phyloP scores from a whole-genome alignment of 1,140 invertebrate genomes.

The Drosophila pseudoananassae region DNA sequence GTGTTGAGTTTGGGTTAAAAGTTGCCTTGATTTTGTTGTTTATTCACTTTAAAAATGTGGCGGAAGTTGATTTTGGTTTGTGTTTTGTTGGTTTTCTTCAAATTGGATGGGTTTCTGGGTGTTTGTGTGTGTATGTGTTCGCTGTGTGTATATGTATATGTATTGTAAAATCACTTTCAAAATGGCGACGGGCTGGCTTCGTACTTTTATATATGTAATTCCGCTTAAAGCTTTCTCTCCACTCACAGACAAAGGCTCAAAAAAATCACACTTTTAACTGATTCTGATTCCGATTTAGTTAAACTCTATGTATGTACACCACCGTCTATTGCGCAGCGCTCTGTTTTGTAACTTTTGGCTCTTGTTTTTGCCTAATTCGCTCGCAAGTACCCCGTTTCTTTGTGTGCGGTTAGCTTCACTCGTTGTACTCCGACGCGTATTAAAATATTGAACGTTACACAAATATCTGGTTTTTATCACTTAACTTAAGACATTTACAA shows the following conservation, averaged over 20 bases:
- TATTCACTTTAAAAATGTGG: slow-evolving; percentile 55
- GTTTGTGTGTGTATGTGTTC: slow-evolving; percentile 34
- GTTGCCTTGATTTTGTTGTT: slow-evolving; percentile 60
- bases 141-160: slow-evolving; percentile 44
- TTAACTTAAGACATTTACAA: slow-evolving; percentile 80
- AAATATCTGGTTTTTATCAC: slow-evolving; percentile 79
- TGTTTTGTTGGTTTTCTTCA: slow-evolving; percentile 41
- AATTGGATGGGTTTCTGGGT: slow-evolving; percentile 41
- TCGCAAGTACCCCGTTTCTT: slow-evolving; percentile 67
- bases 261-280: slow-evolving; percentile 81
- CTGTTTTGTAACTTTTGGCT: slow-evolving; percentile 39
- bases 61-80: slow-evolving; percentile 45
- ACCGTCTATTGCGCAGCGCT: slow-evolving; percentile 67
- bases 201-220: slow-evolving; percentile 76
- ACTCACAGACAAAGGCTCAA: slow-evolving; percentile 78
- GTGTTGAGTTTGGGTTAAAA: slow-evolving; percentile 59
- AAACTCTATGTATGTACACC: slow-evolving; percentile 66
- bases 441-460: slow-evolving; percentile 80
- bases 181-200: slow-evolving; percentile 76
- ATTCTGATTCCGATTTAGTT: slow-evolving; percentile 71
- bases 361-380: slow-evolving; percentile 33
- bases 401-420: slow-evolving; percentile 73
- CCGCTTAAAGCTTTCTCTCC: slow-evolving; percentile 80
- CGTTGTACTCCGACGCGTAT: slow-evolving; percentile 82
- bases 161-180: slow-evolving; percentile 81